A percentile compares a stretch with the other conserved stretches of the same genome.
phyloP scores from a whole-genome alignment of 1,140 invertebrate genomes.

The Drosophila repleta region DNA sequence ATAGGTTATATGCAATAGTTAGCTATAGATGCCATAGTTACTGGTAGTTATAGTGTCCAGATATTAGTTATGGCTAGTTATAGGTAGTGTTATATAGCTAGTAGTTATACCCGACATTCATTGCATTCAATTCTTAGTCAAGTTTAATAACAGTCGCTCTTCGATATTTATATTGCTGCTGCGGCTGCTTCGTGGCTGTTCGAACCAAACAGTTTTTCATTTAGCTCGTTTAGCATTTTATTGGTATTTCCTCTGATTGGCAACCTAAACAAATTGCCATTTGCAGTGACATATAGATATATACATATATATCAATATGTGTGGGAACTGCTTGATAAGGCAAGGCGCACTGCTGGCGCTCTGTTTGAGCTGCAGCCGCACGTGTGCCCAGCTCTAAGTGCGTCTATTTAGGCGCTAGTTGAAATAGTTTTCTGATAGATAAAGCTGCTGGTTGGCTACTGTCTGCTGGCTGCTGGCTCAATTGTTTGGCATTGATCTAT shows the following conservation, averaged over 20 bases:
- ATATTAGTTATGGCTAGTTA: background rate
- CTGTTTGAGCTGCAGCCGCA: slow-evolving; percentile 5
- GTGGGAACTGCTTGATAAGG: slow-evolving; percentile 7
- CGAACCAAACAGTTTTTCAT: slow-evolving; percentile 24
- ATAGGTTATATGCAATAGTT: too few relatives aligned
- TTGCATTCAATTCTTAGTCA: slow-evolving; percentile 1
- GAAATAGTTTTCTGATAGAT: background rate
- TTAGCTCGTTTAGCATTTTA: slow-evolving; percentile 51
- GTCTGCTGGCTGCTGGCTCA: background rate
- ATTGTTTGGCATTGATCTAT: slow-evolving; percentile 12
- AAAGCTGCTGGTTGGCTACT: background rate
- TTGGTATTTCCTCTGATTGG: slow-evolving; percentile 51
- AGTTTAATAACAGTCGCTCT: background rate
- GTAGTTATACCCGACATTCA: background rate
- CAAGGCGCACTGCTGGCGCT: background rate
- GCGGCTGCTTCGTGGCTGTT: slow-evolving; percentile 14
- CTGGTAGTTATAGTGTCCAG: too few relatives aligned
- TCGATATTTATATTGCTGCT: slow-evolving; percentile 14
- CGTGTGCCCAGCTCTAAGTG: background rate
- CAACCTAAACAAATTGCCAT: slow-evolving; percentile 30
- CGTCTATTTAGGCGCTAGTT: background rate
- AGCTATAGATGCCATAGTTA: too few relatives aligned
- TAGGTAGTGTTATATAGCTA: background rate
- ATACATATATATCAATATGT: background rate
- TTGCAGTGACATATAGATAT: background rate